A percentile compares a stretch with the other conserved stretches of the same genome.
Conservation (phyloP, 2,888 invertebrate species). For the Tinea pellionella region DNA sequence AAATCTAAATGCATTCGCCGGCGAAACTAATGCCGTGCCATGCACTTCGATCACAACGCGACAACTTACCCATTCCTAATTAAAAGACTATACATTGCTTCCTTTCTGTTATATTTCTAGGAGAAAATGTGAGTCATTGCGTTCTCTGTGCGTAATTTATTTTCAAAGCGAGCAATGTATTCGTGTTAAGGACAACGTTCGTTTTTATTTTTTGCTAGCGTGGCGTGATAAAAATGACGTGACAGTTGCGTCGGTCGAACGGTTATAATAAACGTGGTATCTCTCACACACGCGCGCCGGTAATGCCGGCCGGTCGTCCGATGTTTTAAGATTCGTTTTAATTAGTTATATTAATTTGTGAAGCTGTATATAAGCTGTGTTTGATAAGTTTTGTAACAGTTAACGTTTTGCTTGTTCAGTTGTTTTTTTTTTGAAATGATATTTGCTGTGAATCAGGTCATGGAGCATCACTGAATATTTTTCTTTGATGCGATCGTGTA, state of each 20-base stretch:
- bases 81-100: too few species aligned
- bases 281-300: slow-evolving; percentile 27
- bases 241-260: slow-evolving; percentile 23
- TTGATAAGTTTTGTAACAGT: not conserved
- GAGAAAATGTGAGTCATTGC: too few species aligned
- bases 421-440: not conserved
- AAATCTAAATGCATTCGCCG: not conserved
- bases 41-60: too few species aligned
- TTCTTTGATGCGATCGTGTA: too few species aligned
- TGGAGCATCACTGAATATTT: too few species aligned
- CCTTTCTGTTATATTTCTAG: too few species aligned
- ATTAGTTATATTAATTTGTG: not conserved
- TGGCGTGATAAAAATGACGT: slow-evolving; percentile 48
- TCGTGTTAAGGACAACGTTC: too few species aligned
- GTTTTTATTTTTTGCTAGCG: slow-evolving; percentile 21
- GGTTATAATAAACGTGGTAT: slow-evolving; percentile 22
- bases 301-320: slow-evolving; percentile 37
- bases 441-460: not conserved
- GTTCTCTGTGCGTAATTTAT: too few species aligned
- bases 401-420: not conserved
- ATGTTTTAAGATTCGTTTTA: not conserved
- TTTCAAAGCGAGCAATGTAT: too few species aligned
- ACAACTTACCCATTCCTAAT: too few species aligned
- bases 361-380: not conserved
- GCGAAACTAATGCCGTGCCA: not conserved